Evolutionary conservation across 2,797 vertebrate species (phyloP).

Genomic region (Acestrorhynchus altus): DNA sequence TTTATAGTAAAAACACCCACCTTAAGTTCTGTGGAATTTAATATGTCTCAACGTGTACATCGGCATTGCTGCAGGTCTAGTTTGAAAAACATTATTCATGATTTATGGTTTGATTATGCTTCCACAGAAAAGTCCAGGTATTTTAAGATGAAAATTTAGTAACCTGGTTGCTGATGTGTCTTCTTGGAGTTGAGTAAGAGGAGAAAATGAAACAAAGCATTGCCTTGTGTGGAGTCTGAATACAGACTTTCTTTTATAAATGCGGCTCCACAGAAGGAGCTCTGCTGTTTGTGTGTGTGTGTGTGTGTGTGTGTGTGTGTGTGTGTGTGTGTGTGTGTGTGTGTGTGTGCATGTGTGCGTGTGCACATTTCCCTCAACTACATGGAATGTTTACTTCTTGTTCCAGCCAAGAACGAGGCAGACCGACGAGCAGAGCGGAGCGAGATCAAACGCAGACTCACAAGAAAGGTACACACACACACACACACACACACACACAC

Average conservation of each 20-base stretch:
- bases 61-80: neutral
- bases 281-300: neutral
- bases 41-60: neutral
- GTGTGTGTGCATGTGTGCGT: neutral
- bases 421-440: conserved; percentile 89
- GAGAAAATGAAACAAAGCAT: conserved; percentile 46
- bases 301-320: neutral
- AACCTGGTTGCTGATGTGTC: neutral
- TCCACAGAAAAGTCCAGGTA: neutral
- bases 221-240: conserved; percentile 55
- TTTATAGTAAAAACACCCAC: neutral
- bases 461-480: conserved; percentile 86
- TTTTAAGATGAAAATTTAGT: neutral
- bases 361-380: neutral
- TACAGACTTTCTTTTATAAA: neutral
- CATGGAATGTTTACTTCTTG: conserved; percentile 61
- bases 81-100: neutral
- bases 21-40: neutral
- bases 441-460: conserved; percentile 95
- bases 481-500: conserved; percentile 2
- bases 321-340: neutral
- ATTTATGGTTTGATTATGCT: neutral
- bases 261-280: neutral
- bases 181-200: conserved; percentile 4
- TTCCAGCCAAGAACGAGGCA: conserved; percentile 89